Evolutionary conservation across 2,888 invertebrate species (phyloP), one percentile per base, ranked within the genome.

Genomic region (Campoplex capitator): DNA sequence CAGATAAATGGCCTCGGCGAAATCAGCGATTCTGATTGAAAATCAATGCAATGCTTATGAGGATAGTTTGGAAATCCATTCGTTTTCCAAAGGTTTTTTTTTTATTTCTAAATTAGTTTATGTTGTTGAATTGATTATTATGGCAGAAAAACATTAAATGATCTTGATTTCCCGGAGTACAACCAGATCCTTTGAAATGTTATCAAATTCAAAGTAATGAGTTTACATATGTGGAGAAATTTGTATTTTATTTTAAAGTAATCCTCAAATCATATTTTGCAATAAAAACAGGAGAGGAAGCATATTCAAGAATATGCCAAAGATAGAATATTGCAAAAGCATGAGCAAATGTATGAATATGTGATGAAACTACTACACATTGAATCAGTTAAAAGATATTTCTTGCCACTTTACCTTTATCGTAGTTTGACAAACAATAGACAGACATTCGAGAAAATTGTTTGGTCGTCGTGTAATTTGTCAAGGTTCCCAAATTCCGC

Each of bases 361-460:
- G 48, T 67, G 28, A 68, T 54, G 42, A 35, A 16, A 78, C 38
- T 6, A 18, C 35, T 77, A 28, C 16, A 18, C 32, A n/a, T 32
- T 9, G n/a, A 58, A 23, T 62, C 3, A 11, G 18, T 35, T 35
- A 45, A 18, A 38, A 42, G 18, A 23, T 38, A 38, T 79, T 45
- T 79, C 65, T 51, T 51, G 13, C 23, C 38, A 38, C 32, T 9
- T 54, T 76, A 79, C 84, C 83, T 76, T 85, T 88, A n/a, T 58
- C 76, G 67, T 62, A 78, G 42, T 45, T 85, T 0, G 73, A 35
- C 11, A n/a, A 8, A n/a, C 35, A 78, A 32, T 16, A 51, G 16
- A 71, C 56, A 2, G 84, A 68, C 4, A 76, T 88, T 58, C 76
- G 83, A 28, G 86, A 32, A 56, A 84, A 88, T 56, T 87, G 86